phyloP scores from a whole-genome alignment of 92 coral and sea anemone species.

The Muricea muricata region DNA sequence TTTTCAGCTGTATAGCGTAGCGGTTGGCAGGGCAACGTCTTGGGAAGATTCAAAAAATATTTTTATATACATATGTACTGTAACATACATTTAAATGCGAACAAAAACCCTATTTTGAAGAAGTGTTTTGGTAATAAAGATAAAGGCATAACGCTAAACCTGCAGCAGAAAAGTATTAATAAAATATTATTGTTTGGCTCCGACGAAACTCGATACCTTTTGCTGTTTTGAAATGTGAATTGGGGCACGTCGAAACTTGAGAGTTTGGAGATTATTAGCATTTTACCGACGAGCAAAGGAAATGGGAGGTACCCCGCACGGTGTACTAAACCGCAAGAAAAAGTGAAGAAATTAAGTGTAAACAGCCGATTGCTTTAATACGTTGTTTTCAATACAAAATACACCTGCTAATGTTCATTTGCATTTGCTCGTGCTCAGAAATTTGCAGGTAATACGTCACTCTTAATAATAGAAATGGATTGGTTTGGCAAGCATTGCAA shows the following conservation, averaged over 20 bases:
- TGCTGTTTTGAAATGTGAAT: not conserved
- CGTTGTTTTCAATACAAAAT: not conserved
- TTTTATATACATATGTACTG: not conserved
- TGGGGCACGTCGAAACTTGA: not conserved
- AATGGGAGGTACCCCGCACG: too few relatives aligned
- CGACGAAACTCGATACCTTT: not conserved
- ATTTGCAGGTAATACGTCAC: conserved; percentile 5
- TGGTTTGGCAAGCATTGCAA: not conserved
- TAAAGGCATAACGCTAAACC: not conserved
- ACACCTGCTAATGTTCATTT: conserved; percentile 46
- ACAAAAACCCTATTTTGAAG: too few relatives aligned
- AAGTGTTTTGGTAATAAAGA: not conserved
- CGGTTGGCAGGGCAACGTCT: conserved; percentile 15
- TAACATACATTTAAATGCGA: not conserved
- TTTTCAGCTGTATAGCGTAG: conserved; percentile 13
- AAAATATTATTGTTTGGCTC: not conserved
- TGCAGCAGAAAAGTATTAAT: not conserved
- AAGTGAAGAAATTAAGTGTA: not conserved
- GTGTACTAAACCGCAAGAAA: not conserved
- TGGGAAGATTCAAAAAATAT: not conserved
- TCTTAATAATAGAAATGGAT: not conserved
- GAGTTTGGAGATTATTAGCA: not conserved
- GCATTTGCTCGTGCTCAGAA: not conserved
- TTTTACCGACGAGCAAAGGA: not conserved
- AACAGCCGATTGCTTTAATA: not conserved